Conservation (phyloP, 2,797 vertebrate species). For the Tachyglossus aculeatus region DNA sequence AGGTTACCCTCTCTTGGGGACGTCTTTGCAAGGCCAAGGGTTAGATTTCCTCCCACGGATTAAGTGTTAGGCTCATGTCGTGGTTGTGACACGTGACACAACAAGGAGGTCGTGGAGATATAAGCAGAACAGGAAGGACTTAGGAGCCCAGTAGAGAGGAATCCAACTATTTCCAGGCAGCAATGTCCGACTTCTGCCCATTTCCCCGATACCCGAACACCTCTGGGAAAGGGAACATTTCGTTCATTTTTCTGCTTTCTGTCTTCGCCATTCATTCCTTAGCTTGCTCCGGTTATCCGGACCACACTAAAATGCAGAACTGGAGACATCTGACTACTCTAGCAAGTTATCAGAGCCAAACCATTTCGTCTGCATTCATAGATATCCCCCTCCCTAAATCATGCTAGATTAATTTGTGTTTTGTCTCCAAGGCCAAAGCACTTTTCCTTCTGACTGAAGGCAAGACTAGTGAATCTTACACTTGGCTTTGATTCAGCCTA, state of each 20-base stretch:
- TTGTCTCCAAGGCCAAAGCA: not conserved
- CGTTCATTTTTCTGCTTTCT: not conserved
- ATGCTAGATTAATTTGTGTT: not conserved
- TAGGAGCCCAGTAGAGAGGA: conserved; percentile 39
- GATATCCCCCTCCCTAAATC: not conserved
- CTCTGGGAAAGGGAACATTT: conserved; percentile 22
- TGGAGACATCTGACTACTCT: not conserved
- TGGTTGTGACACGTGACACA: too few species aligned
- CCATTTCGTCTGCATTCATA: not conserved
- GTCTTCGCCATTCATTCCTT: not conserved
- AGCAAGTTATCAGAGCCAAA: not conserved
- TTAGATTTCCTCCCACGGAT: conserved; percentile 75
- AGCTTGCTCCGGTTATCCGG: not conserved
- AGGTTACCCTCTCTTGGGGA: conserved; percentile 69
- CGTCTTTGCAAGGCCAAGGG: conserved; percentile 60
- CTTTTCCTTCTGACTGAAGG: not conserved
- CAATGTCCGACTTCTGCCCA: conserved; percentile 22
- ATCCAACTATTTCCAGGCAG: conserved; percentile 62
- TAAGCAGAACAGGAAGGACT: conserved; percentile 58
- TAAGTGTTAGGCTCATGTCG: conserved; percentile 73
- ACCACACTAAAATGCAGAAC: not conserved
- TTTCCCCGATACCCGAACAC: conserved; percentile 8
- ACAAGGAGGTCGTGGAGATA: conserved; percentile 77
- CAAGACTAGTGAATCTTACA: not conserved
- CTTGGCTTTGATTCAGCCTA: not conserved